Evolutionary conservation across 2,888 invertebrate genomes (phyloP), one percentile per base, ranked within the genome.

Genomic region (Synergus laeviventris): DNA sequence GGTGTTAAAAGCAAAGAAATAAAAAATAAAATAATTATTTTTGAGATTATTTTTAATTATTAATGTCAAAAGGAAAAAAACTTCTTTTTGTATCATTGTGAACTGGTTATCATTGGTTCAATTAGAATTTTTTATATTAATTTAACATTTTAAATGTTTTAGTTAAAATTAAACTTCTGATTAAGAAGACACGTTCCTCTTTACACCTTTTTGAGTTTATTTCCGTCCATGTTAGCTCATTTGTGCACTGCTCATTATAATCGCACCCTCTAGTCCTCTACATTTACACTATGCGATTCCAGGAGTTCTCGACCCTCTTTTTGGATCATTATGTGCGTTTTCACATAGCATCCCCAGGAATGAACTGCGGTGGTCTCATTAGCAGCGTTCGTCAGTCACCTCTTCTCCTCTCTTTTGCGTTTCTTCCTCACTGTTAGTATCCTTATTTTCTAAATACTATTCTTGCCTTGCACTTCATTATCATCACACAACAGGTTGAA

Each of bases 341-440:
- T 36, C 61, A 75, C 73, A 76, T 64, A 24, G 64, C 49, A 62
- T 62, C 76, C 77, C 77, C 75, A 75, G 60, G 38, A 36, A 21
- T 21, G 24, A 11, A 16, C 61, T 36, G 36, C 38, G n/a, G 66
- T 16, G 42, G 74, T 76, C 79, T 79, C 79, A 79, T 79, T 79
- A 79, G 78, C 64, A 54, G 75, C 45, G 62, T 78, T 62, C 56
- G 77, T 77, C 79, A 77, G 79, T 79, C 78, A 79, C 76, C 76
- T 78, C 73, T 74, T 64, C 61, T 66, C 61, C 75, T 74, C 75
- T 74, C 64, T 64, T 77, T 54, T 49, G 45, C 21, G 18, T 74
- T 21, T 49, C 75, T 62, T 74, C 42, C 39, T 45, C 66, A 24
- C 45, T 49, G 45, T 73, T 62, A 42, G 45, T 24, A 74, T 9